Evolutionary conservation across 1,140 invertebrate genomes (phyloP), one percentile per base, ranked within the genome.

Genomic region (Tachypleus tridentatus): DNA sequence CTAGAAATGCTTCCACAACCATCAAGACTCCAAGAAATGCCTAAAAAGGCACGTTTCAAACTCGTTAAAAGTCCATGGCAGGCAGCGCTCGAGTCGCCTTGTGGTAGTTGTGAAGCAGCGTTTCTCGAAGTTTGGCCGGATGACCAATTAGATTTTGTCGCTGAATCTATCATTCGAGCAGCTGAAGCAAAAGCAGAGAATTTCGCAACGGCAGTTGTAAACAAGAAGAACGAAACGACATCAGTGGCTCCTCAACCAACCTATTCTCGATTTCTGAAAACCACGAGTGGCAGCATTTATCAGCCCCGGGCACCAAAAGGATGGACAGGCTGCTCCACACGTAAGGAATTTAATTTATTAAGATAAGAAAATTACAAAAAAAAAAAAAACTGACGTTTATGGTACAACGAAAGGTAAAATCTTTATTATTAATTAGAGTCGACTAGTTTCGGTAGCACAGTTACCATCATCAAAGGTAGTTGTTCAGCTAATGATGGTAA

Each of bases 11-110:
- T 2, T 29, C 29, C 29, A 29, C 29, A 29, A 29, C 29, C 29
- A 65, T 58, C 54, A 60, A 61, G 54, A 61, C 58, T 29, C 29
- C 29, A 29, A 29, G 29, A 29, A 29, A 29, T 29, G 29, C 29
- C 29, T 29, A 29, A 58, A 51, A 3, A 82, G 60, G 80, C 82
- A 3, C 78, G 81, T 56, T 66, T 86, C 4, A 82, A 84, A 67
- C 72, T 86, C n/a, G 73, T 86, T 0, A 82, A 85, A 74, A 84
- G 84, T 0, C 86, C 86, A 0, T 88, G 86, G 86, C 84, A 87
- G 69, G 86, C 86, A 4, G 86, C 86, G 5, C 74, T 87, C 49
- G 81, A 85, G 74, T 84, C 85, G 47, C 72, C 74, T 3, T 60
- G 63, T 52, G 86, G 86, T 7, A 83, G 81, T 7, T 85, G 86